These are phyloP conservation scores for Anguilla pacifica DNA, from an alignment of 2,797 vertebrate genomes.

Conservation along the genomic window DNA sequence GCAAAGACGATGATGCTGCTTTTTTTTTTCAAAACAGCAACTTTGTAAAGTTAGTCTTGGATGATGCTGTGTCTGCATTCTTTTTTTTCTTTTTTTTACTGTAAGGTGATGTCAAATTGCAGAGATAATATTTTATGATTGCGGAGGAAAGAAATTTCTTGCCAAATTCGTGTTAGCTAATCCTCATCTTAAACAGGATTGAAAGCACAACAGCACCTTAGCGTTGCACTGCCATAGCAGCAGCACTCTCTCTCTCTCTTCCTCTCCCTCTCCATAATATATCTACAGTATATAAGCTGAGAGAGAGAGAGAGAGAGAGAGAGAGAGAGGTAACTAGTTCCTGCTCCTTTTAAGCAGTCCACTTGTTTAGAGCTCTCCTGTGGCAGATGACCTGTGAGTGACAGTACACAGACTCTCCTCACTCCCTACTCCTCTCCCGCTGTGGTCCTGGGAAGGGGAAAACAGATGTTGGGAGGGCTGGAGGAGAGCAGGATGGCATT, in stretches of 20 bases:
- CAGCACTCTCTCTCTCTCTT: neutral
- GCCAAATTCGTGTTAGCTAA: neutral
- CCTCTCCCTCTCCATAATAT: neutral
- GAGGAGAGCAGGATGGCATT: constrained; percentile 66
- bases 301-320: neutral
- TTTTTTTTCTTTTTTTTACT: neutral
- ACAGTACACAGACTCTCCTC: constrained; percentile 59
- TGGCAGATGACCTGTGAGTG: constrained; percentile 53
- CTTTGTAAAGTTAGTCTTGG: neutral
- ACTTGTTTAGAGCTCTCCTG: constrained; percentile 54
- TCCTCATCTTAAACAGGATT: neutral
- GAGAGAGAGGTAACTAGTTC: constrained; percentile 23
- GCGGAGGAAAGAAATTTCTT: neutral
- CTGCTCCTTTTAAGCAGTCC: constrained; percentile 59
- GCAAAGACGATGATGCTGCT: neutral
- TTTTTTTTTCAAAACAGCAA: neutral
- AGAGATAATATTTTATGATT: neutral
- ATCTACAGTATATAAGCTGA: neutral
- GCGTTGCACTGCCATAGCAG: neutral
- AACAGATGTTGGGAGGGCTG: constrained; percentile 74
- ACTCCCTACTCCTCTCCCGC: constrained; percentile 67
- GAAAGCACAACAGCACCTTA: neutral
- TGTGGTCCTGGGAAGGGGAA: constrained; percentile 65
- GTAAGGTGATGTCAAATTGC: constrained; percentile 1
- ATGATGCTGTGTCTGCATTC: neutral